Evolutionary conservation across 2,113 vertebrate genomes (phyloP).

Genomic region (Rhodinocichla rosea): DNA sequence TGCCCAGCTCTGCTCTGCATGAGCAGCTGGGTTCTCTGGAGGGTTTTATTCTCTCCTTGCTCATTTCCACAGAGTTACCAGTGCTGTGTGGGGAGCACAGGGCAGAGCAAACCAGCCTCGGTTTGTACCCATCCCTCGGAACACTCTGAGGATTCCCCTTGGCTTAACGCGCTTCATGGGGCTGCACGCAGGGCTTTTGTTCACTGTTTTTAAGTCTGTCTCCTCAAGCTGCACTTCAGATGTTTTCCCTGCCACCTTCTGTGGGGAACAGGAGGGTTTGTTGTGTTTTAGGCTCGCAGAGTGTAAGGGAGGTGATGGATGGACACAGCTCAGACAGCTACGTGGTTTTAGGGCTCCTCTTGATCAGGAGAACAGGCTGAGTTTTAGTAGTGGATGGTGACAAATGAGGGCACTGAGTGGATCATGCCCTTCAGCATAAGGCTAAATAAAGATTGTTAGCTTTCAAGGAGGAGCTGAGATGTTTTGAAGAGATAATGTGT

Average conservation of each 20-base stretch:
- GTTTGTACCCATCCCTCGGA: background rate
- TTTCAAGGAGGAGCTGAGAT: background rate
- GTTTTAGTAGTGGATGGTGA: background rate
- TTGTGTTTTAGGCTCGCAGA: background rate
- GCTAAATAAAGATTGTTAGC: background rate
- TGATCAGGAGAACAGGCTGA: background rate
- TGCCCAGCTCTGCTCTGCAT: background rate
- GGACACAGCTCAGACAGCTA: background rate
- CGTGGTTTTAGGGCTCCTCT: fast-evolving
- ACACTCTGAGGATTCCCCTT: background rate
- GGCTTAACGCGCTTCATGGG: fast-evolving
- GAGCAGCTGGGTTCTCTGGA: background rate
- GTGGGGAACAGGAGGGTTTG: background rate
- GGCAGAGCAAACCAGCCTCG: background rate
- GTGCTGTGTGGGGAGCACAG: background rate
- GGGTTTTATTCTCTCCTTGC: background rate
- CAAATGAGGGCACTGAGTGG: background rate
- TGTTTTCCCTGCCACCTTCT: background rate
- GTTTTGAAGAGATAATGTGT: fast-evolving
- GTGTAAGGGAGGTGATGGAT: background rate
- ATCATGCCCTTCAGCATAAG: background rate
- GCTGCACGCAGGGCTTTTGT: background rate
- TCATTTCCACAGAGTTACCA: background rate
- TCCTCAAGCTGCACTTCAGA: background rate
- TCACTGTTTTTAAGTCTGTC: background rate